Percentiles rank a stretch among this genome's conserved stretches.
Conservation (phyloP, 2,888 invertebrate genomes). For the Acrocyrtus sp. region DNA sequence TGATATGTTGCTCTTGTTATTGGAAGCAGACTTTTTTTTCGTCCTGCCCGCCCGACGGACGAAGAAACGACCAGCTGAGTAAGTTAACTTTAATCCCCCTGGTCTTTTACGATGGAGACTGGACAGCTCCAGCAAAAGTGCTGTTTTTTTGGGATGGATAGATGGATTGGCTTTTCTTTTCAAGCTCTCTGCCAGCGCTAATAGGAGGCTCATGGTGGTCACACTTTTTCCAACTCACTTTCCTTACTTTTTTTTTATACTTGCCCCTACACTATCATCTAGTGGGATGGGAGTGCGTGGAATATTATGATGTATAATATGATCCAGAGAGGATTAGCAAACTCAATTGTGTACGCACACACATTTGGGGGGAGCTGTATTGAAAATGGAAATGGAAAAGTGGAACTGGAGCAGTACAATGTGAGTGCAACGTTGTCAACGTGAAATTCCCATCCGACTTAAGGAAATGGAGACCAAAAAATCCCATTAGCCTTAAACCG, state of each 20-base stretch:
- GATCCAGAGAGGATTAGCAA: slow-evolving; percentile 24
- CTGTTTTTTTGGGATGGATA: too few species aligned
- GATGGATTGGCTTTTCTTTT: too few species aligned
- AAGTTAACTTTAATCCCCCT: slow-evolving; percentile 17
- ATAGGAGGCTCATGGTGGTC: too few species aligned
- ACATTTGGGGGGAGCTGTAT: not conserved
- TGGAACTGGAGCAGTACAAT: too few species aligned
- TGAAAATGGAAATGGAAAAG: not conserved
- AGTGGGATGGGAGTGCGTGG: too few species aligned
- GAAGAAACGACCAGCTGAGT: slow-evolving; percentile 1
- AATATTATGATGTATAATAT: slow-evolving; percentile 2
- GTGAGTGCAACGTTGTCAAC: not conserved
- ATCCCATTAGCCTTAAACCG: slow-evolving; percentile 32
- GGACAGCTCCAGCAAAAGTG: not conserved
- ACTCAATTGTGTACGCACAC: slow-evolving; percentile 16
- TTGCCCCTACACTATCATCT: too few species aligned
- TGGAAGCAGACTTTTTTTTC: not conserved
- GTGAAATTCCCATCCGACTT: not conserved
- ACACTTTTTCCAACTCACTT: too few species aligned
- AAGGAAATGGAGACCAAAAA: slow-evolving; percentile 3
- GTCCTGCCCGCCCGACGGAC: not conserved
- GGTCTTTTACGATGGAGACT: not conserved
- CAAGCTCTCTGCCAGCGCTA: too few species aligned
- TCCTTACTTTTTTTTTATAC: too few species aligned
- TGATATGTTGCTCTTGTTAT: not conserved